Conservation (phyloP, 2,113 vertebrate species). For the Pterocles gutturalis region DNA sequence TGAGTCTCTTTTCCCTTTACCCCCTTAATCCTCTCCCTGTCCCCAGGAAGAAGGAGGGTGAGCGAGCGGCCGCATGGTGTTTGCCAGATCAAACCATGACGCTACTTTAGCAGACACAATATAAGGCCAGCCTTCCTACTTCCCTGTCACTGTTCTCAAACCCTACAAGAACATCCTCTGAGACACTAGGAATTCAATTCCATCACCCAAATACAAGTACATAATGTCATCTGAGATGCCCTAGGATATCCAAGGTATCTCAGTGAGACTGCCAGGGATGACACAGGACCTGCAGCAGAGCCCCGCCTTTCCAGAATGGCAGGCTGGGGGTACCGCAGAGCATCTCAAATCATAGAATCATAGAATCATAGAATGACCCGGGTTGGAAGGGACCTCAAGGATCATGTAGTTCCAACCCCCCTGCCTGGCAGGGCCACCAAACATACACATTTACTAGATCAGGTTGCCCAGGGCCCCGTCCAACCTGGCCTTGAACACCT, state of each 20-base stretch:
- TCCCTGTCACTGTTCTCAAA: background rate
- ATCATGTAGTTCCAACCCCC: no score
- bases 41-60: no score
- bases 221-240: background rate
- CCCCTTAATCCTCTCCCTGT: no score
- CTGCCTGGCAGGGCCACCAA: no score
- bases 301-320: accelerated
- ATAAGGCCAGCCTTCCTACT: background rate
- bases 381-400: no score
- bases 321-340: background rate
- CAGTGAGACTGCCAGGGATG: background rate
- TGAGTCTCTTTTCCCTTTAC: no score
- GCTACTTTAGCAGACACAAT: background rate
- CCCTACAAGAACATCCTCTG: background rate
- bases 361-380: no score
- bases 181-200: background rate
- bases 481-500: no score
- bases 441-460: no score
- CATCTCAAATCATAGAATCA: background rate
- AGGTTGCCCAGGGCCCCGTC: no score
- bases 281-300: background rate
- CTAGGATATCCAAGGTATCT: background rate
- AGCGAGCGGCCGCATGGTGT: no score
- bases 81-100: no score
- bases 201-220: background rate